Percentiles rank a stretch among this genome's conserved stretches.
phyloP scores from a whole-genome alignment of 2,797 vertebrate species.

The Ateles fusciceps region DNA sequence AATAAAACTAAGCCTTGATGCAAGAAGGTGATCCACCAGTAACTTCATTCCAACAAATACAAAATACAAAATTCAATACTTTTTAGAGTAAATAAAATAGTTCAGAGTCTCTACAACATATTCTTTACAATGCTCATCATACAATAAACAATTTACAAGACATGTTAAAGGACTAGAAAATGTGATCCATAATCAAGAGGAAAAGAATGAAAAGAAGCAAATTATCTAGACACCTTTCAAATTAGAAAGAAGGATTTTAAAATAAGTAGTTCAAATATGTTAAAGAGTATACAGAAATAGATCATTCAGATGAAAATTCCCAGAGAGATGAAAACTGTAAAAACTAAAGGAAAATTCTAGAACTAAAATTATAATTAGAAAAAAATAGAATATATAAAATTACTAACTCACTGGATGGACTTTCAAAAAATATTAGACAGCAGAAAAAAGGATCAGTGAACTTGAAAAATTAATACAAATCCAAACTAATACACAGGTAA shows the following conservation, averaged over 20 bases:
- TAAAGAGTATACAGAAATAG: neutral
- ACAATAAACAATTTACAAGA: neutral
- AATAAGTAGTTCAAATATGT: neutral
- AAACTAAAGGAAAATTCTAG: neutral
- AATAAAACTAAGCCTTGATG: neutral
- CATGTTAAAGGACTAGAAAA: neutral
- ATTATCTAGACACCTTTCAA: neutral
- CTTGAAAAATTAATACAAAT: neutral
- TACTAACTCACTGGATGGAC: neutral
- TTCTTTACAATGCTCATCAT: neutral
- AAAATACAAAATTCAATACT: neutral
- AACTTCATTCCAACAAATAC: neutral
- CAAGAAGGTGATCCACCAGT: neutral
- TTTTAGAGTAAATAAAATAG: neutral
- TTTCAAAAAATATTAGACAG: neutral
- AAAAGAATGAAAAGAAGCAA: neutral
- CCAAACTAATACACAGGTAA: neutral
- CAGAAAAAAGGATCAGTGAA: neutral
- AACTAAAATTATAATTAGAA: neutral
- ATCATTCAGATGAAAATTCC: neutral
- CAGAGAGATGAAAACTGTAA: neutral
- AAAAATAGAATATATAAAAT: neutral
- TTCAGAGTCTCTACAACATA: neutral
- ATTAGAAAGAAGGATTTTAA: neutral
- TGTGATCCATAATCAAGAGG: neutral